phyloP scores from a whole-genome alignment of 1,140 invertebrate species.

The Drosophila arizonae region DNA sequence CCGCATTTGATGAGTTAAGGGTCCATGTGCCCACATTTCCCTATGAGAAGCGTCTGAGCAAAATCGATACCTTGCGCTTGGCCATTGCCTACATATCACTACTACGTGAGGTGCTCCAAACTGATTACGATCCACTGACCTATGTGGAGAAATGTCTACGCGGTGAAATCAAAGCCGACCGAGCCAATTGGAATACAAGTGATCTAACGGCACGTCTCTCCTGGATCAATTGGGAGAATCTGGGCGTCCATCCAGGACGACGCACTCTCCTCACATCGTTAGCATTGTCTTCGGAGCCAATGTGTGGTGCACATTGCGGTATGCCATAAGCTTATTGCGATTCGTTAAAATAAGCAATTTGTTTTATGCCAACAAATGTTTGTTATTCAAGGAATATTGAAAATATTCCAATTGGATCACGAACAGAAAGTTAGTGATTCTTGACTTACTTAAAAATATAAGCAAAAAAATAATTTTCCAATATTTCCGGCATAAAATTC shows the following conservation, averaged over 20 bases:
- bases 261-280: constrained; percentile 91
- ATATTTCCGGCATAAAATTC: neutral
- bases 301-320: constrained; percentile 83
- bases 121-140: constrained; percentile 94
- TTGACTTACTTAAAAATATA: neutral
- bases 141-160: constrained; percentile 96
- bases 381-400: constrained; percentile 4
- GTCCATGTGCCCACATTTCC: constrained; percentile 99
- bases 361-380: neutral
- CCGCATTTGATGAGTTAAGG: constrained; percentile 97
- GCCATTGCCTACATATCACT: constrained; percentile 98
- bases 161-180: constrained; percentile 93
- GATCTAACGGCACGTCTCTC: constrained; percentile 98
- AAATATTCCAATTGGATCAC: constrained; percentile 10
- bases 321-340: constrained; percentile 50
- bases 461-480: neutral
- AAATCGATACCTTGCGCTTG: constrained; percentile 97
- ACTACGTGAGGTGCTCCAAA: constrained; percentile 94
- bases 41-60: constrained; percentile 98
- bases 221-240: constrained; percentile 99
- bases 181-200: constrained; percentile 97
- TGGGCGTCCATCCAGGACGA: constrained; percentile 95
- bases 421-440: neutral
- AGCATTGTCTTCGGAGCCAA: constrained; percentile 90
- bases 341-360: neutral